Percentiles rank a stretch among this genome's conserved stretches.
phyloP scores from a whole-genome alignment of 2,797 vertebrate species.

The Phalanger gymnotis region DNA sequence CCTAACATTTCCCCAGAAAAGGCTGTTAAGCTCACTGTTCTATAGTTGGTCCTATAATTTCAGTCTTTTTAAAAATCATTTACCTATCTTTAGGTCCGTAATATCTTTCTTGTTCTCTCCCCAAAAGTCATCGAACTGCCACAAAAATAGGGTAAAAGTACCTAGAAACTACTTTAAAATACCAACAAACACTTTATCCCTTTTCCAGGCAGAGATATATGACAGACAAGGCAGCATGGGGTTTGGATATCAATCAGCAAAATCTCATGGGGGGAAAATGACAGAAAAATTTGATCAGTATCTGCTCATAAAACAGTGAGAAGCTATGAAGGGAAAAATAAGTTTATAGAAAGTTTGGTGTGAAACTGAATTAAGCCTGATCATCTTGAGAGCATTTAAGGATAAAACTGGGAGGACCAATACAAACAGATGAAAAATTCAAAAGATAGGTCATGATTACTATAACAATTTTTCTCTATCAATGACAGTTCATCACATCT shows the following conservation, averaged over 20 bases:
- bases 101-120: neutral
- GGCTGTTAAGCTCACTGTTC: neutral
- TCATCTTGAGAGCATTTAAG: neutral
- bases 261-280: neutral
- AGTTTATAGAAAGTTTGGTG: neutral
- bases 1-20: neutral
- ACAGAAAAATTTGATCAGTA: neutral
- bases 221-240: neutral
- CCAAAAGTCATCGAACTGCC: neutral
- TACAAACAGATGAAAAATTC: neutral
- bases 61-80: neutral
- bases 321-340: neutral
- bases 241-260: neutral
- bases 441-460: neutral
- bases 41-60: neutral
- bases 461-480: neutral
- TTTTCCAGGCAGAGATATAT: neutral
- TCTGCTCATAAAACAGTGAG: neutral
- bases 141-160: neutral
- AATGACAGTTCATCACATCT: neutral
- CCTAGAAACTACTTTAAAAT: neutral
- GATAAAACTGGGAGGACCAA: neutral
- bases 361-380: neutral
- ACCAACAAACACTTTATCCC: neutral
- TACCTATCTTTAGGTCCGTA: neutral